A percentile compares a stretch with the other conserved stretches of the same genome.
phyloP scores from a whole-genome alignment of 2,888 invertebrate genomes.

The Noctua janthe region DNA sequence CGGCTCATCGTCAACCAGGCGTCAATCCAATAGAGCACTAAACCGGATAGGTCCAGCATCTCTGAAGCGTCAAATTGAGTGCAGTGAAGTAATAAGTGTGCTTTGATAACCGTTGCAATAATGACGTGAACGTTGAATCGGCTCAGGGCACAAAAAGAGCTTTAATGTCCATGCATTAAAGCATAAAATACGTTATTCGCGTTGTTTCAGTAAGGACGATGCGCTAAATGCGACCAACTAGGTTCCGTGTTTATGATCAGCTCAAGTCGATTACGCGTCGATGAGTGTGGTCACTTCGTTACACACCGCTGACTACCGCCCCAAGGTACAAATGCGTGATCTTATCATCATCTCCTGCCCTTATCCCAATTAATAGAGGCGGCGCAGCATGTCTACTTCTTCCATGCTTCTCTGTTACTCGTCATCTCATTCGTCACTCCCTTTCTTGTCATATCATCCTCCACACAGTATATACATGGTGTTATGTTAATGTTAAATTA shows the following conservation, averaged over 20 bases:
- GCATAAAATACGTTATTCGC: not conserved
- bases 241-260: not conserved
- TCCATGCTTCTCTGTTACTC: not conserved
- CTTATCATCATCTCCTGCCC: not conserved
- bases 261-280: not conserved
- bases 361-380: not conserved
- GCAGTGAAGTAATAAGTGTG: not conserved
- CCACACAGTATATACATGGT: not conserved
- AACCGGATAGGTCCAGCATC: not conserved
- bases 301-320: not conserved
- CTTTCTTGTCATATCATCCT: not conserved
- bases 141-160: not conserved
- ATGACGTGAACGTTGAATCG: not conserved
- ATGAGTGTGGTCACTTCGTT: not conserved
- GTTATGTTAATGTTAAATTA: not conserved
- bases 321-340: not conserved
- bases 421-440: not conserved
- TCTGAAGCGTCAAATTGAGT: not conserved
- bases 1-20: not conserved
- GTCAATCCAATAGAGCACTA: not conserved
- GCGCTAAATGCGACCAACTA: not conserved
- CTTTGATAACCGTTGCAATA: not conserved
- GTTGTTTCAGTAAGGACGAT: not conserved
- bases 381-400: not conserved
- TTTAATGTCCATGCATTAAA: not conserved